phyloP scores from a whole-genome alignment of 92 coral and sea anemone species.

The Pocillopora grandis region DNA sequence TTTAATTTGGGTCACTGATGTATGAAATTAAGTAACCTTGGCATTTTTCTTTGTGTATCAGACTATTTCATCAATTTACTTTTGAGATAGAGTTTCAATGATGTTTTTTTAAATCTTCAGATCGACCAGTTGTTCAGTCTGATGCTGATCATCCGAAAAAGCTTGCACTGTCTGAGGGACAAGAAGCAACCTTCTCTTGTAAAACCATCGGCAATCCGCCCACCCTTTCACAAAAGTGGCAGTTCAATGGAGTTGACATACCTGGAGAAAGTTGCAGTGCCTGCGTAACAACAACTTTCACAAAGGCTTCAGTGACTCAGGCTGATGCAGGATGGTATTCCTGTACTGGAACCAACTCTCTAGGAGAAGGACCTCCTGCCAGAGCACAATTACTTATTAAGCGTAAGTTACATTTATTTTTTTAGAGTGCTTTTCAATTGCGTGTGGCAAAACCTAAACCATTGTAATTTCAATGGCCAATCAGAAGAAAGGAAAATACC shows the following conservation, averaged over 20 bases:
- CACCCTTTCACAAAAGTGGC: constrained; percentile 50
- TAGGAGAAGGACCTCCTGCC: constrained; percentile 74
- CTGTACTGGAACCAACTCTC: constrained; percentile 62
- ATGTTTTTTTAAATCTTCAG: constrained; percentile 27
- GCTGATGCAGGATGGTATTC: constrained; percentile 65
- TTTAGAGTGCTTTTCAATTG: too few relatives aligned
- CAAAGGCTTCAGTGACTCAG: constrained; percentile 14
- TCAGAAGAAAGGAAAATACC: too few relatives aligned
- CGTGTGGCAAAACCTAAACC: too few relatives aligned
- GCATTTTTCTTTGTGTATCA: too few relatives aligned
- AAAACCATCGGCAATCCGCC: constrained; percentile 69
- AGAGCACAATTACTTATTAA: constrained; percentile 62
- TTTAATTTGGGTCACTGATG: too few relatives aligned
- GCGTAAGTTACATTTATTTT: constrained; percentile 40
- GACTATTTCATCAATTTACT: neutral
- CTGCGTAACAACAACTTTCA: neutral
- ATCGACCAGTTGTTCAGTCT: constrained; percentile 75
- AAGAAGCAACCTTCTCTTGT: constrained; percentile 54
- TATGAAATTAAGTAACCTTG: too few relatives aligned
- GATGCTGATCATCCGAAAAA: constrained; percentile 64
- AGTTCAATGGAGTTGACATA: constrained; percentile 57
- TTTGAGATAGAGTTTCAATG: too few relatives aligned
- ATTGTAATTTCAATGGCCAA: too few relatives aligned
- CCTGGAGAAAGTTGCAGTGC: constrained; percentile 18
- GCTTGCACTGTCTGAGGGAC: constrained; percentile 49